Evolutionary conservation across 2,888 invertebrate genomes (phyloP).

Genomic region (Apodemia duryi): DNA sequence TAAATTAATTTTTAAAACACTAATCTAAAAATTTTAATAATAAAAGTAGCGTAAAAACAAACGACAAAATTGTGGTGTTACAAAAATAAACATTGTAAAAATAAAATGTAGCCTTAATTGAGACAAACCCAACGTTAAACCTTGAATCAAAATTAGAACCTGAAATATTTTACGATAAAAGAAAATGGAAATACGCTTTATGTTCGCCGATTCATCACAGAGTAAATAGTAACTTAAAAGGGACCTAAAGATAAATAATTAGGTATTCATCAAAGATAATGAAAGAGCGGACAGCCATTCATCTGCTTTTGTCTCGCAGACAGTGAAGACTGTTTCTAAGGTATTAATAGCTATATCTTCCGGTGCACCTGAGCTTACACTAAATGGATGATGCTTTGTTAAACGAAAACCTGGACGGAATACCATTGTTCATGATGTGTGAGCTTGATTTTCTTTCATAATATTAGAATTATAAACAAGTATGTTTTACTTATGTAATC

Average conservation of each 20-base stretch:
- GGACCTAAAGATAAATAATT: conserved; percentile 37
- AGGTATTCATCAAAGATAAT: conserved; percentile 35
- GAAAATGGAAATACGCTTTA: conserved; percentile 19
- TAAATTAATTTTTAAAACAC: too few relatives aligned
- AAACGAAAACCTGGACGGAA: background rate
- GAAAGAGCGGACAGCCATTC: conserved; percentile 33
- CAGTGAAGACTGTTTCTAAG: conserved; percentile 2
- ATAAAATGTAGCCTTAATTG: background rate
- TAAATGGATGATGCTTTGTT: conserved; percentile 6
- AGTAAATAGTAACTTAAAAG: conserved; percentile 18
- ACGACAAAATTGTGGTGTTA: too few relatives aligned
- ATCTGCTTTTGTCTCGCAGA: conserved; percentile 38
- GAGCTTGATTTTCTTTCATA: background rate
- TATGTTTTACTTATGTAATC: background rate
- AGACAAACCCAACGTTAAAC: background rate
- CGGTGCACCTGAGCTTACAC: conserved; percentile 15
- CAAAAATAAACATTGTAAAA: background rate
- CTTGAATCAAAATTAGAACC: background rate
- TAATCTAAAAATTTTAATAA: too few relatives aligned
- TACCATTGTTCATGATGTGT: background rate
- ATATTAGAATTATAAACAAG: background rate
- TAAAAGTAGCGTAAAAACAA: too few relatives aligned
- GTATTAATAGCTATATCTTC: conserved; percentile 9
- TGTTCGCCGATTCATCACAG: conserved; percentile 18
- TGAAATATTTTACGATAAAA: conserved; percentile 19